Evolutionary conservation across 53 echinoderm and acorn worm species (phyloP).

Genomic region (Zoroaster sp.): DNA sequence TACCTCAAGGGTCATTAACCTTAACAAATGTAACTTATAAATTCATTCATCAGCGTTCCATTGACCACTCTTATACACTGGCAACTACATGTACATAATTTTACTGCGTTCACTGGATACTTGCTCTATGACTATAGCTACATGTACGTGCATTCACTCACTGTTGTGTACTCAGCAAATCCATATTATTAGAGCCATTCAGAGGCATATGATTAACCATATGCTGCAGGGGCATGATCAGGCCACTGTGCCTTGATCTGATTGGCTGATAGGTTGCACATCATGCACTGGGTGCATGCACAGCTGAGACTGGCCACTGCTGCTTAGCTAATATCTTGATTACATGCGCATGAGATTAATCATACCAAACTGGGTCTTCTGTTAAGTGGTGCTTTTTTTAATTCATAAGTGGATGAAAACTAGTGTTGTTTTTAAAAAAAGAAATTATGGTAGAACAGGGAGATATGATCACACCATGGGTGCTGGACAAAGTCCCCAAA

Average conservation of each 20-base stretch:
- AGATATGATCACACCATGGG: too few species aligned
- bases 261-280: background rate
- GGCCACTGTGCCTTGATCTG: background rate
- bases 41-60: too few species aligned
- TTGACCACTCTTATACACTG: too few species aligned
- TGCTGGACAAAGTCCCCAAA: background rate
- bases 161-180: conserved; percentile 40
- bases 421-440: background rate
- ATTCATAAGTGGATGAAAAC: background rate
- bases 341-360: background rate
- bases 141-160: background rate
- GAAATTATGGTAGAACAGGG: background rate
- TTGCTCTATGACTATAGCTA: too few species aligned
- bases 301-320: background rate
- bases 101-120: background rate
- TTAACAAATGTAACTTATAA: too few species aligned
- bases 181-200: background rate
- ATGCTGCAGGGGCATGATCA: background rate
- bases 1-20: too few species aligned
- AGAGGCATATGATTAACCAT: background rate
- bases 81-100: background rate
- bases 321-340: background rate
- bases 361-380: background rate
- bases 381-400: background rate
- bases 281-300: conserved; percentile 43